Percentiles rank a stretch among this genome's conserved stretches.
phyloP scores from a whole-genome alignment of 1,140 invertebrate species.

The Leptinotarsa lineolata region DNA sequence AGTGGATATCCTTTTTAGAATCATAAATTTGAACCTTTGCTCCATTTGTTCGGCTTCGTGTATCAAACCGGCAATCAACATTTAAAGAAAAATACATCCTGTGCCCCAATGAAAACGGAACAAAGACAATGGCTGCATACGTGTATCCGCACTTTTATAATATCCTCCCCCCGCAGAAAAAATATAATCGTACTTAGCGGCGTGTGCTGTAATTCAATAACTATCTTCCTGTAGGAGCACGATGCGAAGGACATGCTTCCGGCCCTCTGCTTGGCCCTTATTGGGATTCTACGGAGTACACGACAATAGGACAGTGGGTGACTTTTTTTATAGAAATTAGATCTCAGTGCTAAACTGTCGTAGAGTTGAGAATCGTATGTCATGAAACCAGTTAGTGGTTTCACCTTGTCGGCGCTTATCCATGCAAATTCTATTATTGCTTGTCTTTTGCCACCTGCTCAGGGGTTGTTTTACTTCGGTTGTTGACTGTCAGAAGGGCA shows the following conservation, averaged over 20 bases:
- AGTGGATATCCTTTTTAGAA: no score
- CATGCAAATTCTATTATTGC: neutral
- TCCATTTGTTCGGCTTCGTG: no score
- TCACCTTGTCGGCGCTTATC: no score
- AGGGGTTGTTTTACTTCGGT: neutral
- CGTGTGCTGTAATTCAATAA: constrained; percentile 16
- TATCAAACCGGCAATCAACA: no score
- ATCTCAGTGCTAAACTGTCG: no score
- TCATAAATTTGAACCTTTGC: no score
- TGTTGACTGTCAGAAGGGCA: constrained; percentile 9
- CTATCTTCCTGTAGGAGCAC: constrained; percentile 13
- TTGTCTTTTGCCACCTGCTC: constrained; percentile 13
- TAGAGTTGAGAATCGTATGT: no score
- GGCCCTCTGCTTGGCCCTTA: constrained; percentile 9
- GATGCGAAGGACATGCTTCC: constrained; percentile 7
- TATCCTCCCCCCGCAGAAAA: neutral
- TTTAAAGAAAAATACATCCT: neutral
- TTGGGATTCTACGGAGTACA: neutral
- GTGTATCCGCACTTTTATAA: constrained; percentile 15
- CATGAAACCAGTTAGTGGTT: no score
- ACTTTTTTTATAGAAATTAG: no score
- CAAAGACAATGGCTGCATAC: neutral
- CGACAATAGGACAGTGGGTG: neutral
- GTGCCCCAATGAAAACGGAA: neutral
- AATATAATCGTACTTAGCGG: constrained; percentile 2